Base-by-base conservation (phyloP, 2,888 invertebrate species). In the Apomyelois bistriatella region DNA sequence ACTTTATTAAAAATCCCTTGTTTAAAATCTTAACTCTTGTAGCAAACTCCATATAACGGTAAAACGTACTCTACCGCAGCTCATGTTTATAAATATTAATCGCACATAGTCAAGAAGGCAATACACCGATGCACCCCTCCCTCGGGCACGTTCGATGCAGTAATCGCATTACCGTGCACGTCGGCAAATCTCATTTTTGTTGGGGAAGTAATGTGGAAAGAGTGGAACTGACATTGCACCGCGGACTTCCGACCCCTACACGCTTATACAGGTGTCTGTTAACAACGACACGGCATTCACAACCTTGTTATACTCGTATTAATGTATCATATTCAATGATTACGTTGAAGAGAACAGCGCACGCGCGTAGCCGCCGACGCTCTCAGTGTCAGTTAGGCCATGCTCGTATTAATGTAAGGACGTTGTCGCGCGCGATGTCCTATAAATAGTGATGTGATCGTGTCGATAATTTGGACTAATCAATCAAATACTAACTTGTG, bases 161-260 rank as follows among this genome's bases (percentile, higher is more conserved):
- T 71, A 74, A 75, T 72, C 66, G 64, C 58, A 66, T 73, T 72
- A 66, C 65, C 56, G 62, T 60, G 66, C 63, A 62, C 64, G 68
- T 61, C 63, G 76, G 72, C 77, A 80, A 87, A 87, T 86, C 84
- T 79, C 81, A 80, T 84, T 87, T 85, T 84, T 86, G 87, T 84
- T 82, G 80, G 81, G 76, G 83, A 80, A 85, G 80, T 79, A 78
- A 81, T 76, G 85, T 84, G 82, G 82, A 79, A 79, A 76, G 76
- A 83, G 85, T 85, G 83, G 85, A 84, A 88, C 85, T 87, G 87
- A 88, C 88, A 85, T 80, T 89, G 89, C 88, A 88, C 80, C 82
- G 78, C 77, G 76, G 78, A 85, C 85, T 87, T 87, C 86, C 87
- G 82, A 84, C 81, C 83, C 74, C 79, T 66, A 72, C 74, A 68